Base-by-base conservation (phyloP, 2,797 vertebrate genomes). In the Mus spretus region DNA sequence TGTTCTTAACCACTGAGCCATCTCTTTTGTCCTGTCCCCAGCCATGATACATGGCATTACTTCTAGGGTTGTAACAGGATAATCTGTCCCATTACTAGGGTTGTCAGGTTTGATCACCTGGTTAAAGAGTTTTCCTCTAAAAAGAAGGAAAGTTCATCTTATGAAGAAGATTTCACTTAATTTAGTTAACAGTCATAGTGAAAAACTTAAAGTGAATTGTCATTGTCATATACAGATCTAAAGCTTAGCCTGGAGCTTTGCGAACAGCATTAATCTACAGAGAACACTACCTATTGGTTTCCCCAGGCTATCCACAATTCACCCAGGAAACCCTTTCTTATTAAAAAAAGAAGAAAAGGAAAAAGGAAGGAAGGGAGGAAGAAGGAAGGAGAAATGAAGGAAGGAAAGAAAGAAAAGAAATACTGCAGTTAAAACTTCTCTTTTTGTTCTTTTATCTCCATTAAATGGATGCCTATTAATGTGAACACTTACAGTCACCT, bases 111-210 rank as follows among this genome's bases (percentile, higher is more conserved):
- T 75, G 55, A 80, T 89, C 55, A 80, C 19, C 74, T 31, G 0
- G 8, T 63, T 86, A 86, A 79, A 79, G 28, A 55, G 77, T 88
- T 82, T 93, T 92, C 63, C 90, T 63, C 19, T 81, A 14, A 53
- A 95, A 94, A 89, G 55, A 94, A 92, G 47, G n/a, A 37, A 91
- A 65, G 24, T 87, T 91, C 31, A 88, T 44, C 81, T 95, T 96
- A 94, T 93, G 22, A 81, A 72, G 4, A 57, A 53, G 19, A 61
- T 81, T 89, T 61, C 77, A 47, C 55, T 89, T 95, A 92, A 57
- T 61, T 91, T 87, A 84, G 65, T 72, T 96, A 87, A 74, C 3
- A 72, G 84, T 14, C n/a, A 81, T 37, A 93, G 74, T 91, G 63
- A 86, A 82, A 96, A 79, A 11, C 7, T 40, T 72, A 86, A 90